These are phyloP conservation scores for Saccostrea cuccullata DNA, from an alignment of 1,140 invertebrate species.

Conservation along the genomic window DNA sequence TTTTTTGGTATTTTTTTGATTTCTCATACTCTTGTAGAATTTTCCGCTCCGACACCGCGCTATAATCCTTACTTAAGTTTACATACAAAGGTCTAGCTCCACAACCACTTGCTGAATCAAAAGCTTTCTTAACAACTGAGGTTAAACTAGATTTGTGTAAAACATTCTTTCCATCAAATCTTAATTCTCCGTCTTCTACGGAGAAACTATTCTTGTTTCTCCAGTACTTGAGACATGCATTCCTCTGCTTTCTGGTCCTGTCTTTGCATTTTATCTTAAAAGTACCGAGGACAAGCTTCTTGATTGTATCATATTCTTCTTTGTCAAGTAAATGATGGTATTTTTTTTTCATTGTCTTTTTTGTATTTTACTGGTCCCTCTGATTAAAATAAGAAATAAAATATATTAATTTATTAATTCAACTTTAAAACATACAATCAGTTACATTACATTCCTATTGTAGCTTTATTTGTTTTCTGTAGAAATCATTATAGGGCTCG, in stretches of 20 bases:
- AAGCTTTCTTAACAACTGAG: background rate
- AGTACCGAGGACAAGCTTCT: background rate
- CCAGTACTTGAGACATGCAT: background rate
- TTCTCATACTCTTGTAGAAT: background rate
- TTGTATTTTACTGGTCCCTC: background rate
- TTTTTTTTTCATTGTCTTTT: background rate
- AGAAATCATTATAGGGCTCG: no score
- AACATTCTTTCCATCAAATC: background rate
- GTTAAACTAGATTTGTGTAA: background rate
- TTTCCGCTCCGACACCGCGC: background rate
- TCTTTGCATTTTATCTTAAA: slow-evolving; percentile 7
- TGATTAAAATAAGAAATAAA: background rate
- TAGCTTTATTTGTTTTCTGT: no score
- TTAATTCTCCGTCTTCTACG: background rate
- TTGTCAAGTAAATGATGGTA: slow-evolving; percentile 7
- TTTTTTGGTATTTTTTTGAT: slow-evolving; percentile 12
- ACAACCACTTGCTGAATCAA: background rate
- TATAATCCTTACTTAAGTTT: background rate
- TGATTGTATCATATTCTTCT: slow-evolving; percentile 18
- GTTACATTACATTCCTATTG: no score
- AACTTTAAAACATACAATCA: no score
- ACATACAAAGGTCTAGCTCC: background rate
- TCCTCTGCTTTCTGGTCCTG: background rate
- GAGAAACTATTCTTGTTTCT: slow-evolving; percentile 1
- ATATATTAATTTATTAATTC: background rate